phyloP scores from a whole-genome alignment of 2,888 invertebrate species.

The Megastigmus dorsalis region DNA sequence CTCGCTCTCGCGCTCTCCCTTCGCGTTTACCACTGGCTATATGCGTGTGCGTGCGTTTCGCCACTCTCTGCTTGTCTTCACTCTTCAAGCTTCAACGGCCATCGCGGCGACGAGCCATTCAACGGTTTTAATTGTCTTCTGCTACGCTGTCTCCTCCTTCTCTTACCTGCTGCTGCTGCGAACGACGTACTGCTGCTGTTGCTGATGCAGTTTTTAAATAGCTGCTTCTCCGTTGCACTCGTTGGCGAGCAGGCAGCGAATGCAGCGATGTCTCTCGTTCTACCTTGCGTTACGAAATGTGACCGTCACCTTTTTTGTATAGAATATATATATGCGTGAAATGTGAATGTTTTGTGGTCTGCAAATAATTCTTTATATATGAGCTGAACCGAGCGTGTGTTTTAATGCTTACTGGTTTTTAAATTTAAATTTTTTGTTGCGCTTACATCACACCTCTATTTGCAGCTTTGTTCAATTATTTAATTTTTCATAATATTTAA shows the following conservation, averaged over 20 bases:
- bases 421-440: slow-evolving; percentile 20
- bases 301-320: slow-evolving; percentile 2
- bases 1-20: slow-evolving; percentile 42
- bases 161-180: not conserved
- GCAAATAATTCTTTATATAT: no score
- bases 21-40: no score
- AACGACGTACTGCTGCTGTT: no score
- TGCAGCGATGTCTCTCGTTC: not conserved
- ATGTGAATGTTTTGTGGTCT: no score
- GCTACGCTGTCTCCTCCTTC: slow-evolving; percentile 48
- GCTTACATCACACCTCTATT: not conserved
- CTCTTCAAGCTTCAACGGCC: slow-evolving; percentile 61
- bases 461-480: no score
- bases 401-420: slow-evolving; percentile 6
- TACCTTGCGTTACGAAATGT: not conserved
- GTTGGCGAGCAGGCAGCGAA: not conserved
- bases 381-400: no score
- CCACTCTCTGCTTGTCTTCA: slow-evolving; percentile 2
- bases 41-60: slow-evolving; percentile 7
- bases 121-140: slow-evolving; percentile 63
- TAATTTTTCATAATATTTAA: no score
- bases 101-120: slow-evolving; percentile 57
- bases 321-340: no score
- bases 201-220: not conserved
- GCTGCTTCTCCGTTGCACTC: not conserved